phyloP scores from a whole-genome alignment of 2,113 vertebrate genomes.

The Heterotilapia buettikoferi region DNA sequence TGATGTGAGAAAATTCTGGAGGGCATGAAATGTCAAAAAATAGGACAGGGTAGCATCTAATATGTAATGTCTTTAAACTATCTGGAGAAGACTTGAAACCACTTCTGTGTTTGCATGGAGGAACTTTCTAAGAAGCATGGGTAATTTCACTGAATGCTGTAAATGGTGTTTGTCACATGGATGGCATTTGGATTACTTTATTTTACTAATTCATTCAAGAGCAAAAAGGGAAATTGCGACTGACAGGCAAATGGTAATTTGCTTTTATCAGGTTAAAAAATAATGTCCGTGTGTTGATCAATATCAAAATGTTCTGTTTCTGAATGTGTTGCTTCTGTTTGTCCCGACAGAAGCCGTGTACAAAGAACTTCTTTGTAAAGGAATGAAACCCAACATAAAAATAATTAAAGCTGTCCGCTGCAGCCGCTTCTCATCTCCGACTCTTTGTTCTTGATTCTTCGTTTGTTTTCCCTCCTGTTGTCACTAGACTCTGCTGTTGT shows the following conservation, averaged over 20 bases:
- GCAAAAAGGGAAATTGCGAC: background rate
- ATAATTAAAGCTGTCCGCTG: background rate
- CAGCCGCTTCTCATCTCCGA: background rate
- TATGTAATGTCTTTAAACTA: background rate
- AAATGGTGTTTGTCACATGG: background rate
- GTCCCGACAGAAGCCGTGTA: background rate
- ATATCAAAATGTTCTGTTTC: background rate
- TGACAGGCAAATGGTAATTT: background rate
- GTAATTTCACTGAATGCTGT: background rate
- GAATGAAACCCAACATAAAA: background rate
- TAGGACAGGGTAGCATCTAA: background rate
- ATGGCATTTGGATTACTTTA: background rate
- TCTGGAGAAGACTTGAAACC: background rate
- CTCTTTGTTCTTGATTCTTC: background rate
- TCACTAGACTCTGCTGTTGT: background rate
- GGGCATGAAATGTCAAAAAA: background rate
- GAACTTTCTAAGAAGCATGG: background rate
- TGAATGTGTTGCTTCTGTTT: background rate
- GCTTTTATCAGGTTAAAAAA: background rate
- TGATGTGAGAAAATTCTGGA: background rate
- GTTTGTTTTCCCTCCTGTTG: background rate
- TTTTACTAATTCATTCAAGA: background rate
- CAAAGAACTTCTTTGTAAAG: background rate
- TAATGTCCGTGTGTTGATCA: background rate
- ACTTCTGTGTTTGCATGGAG: background rate